Evolutionary conservation across 1,140 invertebrate genomes (phyloP).

Genomic region (Potamilus streckersoni): DNA sequence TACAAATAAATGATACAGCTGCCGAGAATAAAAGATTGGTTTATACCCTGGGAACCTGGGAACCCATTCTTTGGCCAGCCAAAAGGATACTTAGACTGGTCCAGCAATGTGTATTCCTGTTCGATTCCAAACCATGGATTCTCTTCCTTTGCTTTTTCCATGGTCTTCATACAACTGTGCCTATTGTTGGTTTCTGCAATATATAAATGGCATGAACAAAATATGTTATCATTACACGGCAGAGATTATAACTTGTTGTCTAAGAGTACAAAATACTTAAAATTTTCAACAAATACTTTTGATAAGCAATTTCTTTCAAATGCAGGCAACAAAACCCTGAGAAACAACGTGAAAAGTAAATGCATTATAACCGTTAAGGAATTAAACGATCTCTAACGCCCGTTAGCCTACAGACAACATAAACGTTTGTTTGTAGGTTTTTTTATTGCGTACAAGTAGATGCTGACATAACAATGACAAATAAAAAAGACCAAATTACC

Average conservation of each 20-base stretch:
- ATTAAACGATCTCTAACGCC: background rate
- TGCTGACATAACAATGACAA: too few species aligned
- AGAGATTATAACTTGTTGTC: too few species aligned
- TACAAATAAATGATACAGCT: too few species aligned
- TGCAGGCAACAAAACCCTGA: background rate
- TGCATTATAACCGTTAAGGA: background rate
- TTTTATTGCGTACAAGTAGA: too few species aligned
- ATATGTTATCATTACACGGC: too few species aligned
- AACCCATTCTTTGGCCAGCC: background rate
- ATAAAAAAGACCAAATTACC: constrained; percentile 44
- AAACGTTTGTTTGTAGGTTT: background rate
- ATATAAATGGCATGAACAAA: too few species aligned
- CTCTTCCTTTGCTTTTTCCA: constrained; percentile 78
- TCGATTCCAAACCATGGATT: constrained; percentile 96
- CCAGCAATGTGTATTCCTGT: constrained; percentile 94
- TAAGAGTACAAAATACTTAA: too few species aligned
- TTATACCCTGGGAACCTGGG: too few species aligned
- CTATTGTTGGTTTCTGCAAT: constrained; percentile 80
- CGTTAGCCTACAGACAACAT: background rate
- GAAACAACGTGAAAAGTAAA: background rate
- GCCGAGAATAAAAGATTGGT: too few species aligned
- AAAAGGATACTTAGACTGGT: constrained; percentile 68
- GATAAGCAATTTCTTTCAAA: too few species aligned
- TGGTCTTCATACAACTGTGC: constrained; percentile 78
- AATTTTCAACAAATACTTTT: too few species aligned